Evolutionary conservation across 1,140 invertebrate genomes (phyloP), one percentile per base, ranked within the genome.

Genomic region (Drosophila nebulosa): DNA sequence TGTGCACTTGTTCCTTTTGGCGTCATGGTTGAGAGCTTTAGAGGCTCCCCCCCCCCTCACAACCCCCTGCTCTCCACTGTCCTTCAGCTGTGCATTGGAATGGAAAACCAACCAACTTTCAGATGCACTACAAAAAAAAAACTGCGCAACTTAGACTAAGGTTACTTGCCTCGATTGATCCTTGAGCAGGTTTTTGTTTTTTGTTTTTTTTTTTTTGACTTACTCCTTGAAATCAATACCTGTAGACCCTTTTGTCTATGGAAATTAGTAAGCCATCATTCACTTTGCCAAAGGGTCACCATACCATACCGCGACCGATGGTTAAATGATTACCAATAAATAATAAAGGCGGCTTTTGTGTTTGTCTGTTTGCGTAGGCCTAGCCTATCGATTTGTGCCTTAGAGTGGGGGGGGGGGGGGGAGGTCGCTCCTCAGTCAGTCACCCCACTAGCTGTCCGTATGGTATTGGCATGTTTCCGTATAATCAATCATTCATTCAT

Each of bases 401-500:
- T 36, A 36, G 35, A 10, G 12, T 3, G 35, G n/a, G n/a, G n/a
- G n/a, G n/a, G n/a, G n/a, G n/a, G n/a, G n/a, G n/a, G n/a, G n/a
- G n/a, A 36, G 9, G 30, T 32, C 10, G 30, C 9, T 32, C 12
- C 9, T 32, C 30, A 46, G 39, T 16, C 39, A 46, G 16, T 21
- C 3, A n/a, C 0, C 35, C 12, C n/a, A n/a, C n/a, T 18, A 16
- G 14, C 10, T 26, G 3, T 10, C 18, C 10, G 14, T 62, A 21
- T 7, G 67, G 53, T 56, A n/a, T 50, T 59, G 22, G 55, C 21
- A 22, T 53, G 64, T n/a, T n/a, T n/a, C 24, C 53, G 21, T 35
- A 69, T 69, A 76, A 76, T 76, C 69, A 76, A 76, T 76, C 74
- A 76, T 76, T 67, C 53, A 75, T 71, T 67, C 26, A 30, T 32